These are phyloP conservation scores for Nephrocerus scutellatus DNA, from an alignment of 2,888 invertebrate species.

Conservation along the genomic window DNA sequence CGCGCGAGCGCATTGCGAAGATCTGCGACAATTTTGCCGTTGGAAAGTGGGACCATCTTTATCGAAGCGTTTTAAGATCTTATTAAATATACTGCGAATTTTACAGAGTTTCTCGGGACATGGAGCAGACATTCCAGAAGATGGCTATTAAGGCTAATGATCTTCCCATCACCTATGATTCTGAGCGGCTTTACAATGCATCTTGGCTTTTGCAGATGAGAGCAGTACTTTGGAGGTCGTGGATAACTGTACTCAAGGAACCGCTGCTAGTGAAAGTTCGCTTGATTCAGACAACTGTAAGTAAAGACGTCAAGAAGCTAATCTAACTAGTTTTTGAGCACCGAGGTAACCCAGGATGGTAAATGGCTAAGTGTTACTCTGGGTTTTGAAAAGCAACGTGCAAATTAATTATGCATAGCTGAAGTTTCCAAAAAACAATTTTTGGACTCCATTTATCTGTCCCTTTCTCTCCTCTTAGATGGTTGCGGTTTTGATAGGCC, in stretches of 20 bases:
- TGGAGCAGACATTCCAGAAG: slow-evolving; percentile 37
- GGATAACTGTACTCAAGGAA: slow-evolving; percentile 82
- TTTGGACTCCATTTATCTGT: slow-evolving; percentile 10
- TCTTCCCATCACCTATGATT: slow-evolving; percentile 47
- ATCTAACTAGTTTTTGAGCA: too few species aligned
- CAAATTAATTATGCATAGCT: not conserved
- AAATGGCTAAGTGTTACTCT: too few species aligned
- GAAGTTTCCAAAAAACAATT: not conserved
- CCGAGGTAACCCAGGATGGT: slow-evolving; percentile 56
- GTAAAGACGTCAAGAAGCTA: slow-evolving; percentile 34
- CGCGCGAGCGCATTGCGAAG: slow-evolving; percentile 67
- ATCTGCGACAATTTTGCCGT: slow-evolving; percentile 67
- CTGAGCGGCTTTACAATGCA: slow-evolving; percentile 54
- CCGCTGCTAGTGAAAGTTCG: slow-evolving; percentile 85
- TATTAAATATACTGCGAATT: not conserved
- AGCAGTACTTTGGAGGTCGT: slow-evolving; percentile 85
- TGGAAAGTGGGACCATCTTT: slow-evolving; percentile 28
- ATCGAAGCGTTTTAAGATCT: not conserved
- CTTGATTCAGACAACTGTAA: slow-evolving; percentile 79
- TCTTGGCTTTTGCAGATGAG: slow-evolving; percentile 82
- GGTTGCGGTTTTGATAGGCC: slow-evolving; percentile 77
- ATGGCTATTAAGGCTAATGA: slow-evolving; percentile 30
- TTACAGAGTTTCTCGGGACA: slow-evolving; percentile 35
- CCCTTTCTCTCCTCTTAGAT: slow-evolving; percentile 54
- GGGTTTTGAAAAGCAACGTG: too few species aligned